Conservation (phyloP, 2,888 invertebrate species). For the Aquatica leii region DNA sequence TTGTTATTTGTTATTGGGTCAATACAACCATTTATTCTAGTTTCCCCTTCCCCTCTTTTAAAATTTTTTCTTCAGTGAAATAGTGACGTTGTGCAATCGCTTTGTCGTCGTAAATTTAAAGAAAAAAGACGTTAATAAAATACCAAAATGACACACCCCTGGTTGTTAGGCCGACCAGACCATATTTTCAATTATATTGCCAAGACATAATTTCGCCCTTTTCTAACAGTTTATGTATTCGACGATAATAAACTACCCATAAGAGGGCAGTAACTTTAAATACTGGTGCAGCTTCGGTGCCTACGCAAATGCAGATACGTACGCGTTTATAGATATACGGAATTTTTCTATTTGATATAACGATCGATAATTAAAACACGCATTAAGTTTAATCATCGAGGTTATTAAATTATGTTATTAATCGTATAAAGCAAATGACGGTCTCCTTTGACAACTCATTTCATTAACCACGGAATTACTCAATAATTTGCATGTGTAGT, state of each 20-base stretch:
- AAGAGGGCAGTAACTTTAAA: constrained; percentile 32
- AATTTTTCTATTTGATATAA: no score
- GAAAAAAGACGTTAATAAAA: background rate
- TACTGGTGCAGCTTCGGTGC: background rate
- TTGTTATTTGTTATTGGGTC: background rate
- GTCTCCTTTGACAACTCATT: constrained; percentile 19
- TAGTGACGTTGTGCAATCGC: background rate
- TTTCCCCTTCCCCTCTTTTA: background rate
- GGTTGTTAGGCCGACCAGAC: background rate
- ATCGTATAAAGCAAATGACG: constrained; percentile 12
- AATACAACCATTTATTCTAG: background rate
- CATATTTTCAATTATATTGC: constrained; percentile 6
- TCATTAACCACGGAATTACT: constrained; percentile 20
- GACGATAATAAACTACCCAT: constrained; percentile 34
- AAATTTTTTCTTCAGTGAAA: no score
- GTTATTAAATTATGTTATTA: constrained; percentile 19
- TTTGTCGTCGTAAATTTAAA: background rate
- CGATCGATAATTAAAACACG: no score
- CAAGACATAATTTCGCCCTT: constrained; percentile 16
- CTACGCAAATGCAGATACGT: background rate
- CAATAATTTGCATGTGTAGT: constrained; percentile 24
- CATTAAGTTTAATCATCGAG: no score
- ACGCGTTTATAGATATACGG: background rate
- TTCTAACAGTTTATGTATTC: constrained; percentile 25
- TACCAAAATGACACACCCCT: background rate